phyloP scores from a whole-genome alignment of 2,797 vertebrate genomes.

The Pipistrellus pipistrellus region DNA sequence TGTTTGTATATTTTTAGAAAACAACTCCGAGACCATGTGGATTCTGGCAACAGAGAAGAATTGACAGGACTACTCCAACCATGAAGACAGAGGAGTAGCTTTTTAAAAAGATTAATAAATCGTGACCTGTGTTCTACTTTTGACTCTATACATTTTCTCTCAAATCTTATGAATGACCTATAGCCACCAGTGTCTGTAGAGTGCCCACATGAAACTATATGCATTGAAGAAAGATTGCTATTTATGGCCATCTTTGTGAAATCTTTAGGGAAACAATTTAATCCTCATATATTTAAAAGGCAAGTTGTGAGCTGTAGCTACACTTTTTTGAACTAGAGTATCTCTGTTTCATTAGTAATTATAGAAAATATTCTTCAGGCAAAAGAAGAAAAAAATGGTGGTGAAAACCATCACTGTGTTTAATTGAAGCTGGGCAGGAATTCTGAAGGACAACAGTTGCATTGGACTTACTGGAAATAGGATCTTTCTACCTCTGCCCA shows the following conservation, averaged over 20 bases:
- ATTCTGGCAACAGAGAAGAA: no score
- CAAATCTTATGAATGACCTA: background rate
- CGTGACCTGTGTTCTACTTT: background rate
- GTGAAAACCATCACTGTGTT: background rate
- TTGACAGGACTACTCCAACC: no score
- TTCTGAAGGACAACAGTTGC: background rate
- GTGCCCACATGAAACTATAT: background rate
- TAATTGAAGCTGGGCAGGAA: background rate
- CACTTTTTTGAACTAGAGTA: background rate
- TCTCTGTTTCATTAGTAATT: background rate
- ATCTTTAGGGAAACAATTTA: slow-evolving; percentile 49
- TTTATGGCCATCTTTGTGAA: background rate
- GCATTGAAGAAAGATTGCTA: background rate
- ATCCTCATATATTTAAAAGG: background rate
- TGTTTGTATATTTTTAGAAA: no score
- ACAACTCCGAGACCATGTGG: no score
- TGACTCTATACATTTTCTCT: background rate
- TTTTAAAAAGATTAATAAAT: background rate
- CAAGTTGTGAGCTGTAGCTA: background rate
- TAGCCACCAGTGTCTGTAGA: background rate
- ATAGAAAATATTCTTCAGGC: background rate
- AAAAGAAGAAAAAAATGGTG: background rate
- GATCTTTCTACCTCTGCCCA: background rate
- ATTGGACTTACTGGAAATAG: background rate
- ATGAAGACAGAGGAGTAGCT: no score